These are phyloP conservation scores for Trilocha varians DNA, from an alignment of 2,888 invertebrate genomes.

Conservation along the genomic window DNA sequence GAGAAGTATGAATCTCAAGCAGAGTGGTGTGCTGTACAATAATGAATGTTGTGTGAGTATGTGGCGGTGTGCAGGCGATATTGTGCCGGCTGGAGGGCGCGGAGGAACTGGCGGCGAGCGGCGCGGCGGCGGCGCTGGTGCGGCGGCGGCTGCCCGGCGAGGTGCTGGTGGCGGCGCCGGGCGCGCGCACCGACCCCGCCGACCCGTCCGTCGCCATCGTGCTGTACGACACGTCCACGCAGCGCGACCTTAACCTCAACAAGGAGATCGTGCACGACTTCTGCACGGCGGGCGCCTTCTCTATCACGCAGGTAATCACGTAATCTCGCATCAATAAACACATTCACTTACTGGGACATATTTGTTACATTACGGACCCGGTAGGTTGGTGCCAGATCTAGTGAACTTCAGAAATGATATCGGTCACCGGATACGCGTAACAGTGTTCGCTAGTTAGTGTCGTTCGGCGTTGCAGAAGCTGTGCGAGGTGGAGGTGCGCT, in stretches of 20 bases:
- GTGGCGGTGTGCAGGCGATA: constrained; percentile 66
- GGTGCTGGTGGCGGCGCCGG: constrained; percentile 72
- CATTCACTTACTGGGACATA: too few relatives aligned
- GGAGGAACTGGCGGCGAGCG: constrained; percentile 72
- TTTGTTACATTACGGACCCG: too few relatives aligned
- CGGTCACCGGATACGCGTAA: too few relatives aligned
- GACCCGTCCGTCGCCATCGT: constrained; percentile 70
- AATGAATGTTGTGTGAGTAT: not conserved
- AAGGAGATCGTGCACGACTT: constrained; percentile 70
- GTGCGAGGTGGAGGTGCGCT: constrained; percentile 60
- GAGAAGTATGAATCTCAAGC: too few relatives aligned
- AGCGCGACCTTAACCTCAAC: constrained; percentile 77
- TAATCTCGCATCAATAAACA: too few relatives aligned
- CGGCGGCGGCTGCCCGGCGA: constrained; percentile 58
- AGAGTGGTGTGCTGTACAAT: too few relatives aligned
- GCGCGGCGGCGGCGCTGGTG: constrained; percentile 38
- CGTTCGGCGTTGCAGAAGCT: constrained; percentile 30
- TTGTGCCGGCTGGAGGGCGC: constrained; percentile 79
- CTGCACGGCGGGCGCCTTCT: constrained; percentile 50
- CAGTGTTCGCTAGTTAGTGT: too few relatives aligned
- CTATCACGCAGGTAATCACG: constrained; percentile 39
- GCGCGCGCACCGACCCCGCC: constrained; percentile 52
- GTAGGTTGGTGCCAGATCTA: too few relatives aligned
- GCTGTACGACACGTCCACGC: constrained; percentile 77
- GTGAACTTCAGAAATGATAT: too few relatives aligned